These are phyloP conservation scores for Cantharis flavilabris DNA, from an alignment of 2,888 invertebrate species.

Conservation along the genomic window DNA sequence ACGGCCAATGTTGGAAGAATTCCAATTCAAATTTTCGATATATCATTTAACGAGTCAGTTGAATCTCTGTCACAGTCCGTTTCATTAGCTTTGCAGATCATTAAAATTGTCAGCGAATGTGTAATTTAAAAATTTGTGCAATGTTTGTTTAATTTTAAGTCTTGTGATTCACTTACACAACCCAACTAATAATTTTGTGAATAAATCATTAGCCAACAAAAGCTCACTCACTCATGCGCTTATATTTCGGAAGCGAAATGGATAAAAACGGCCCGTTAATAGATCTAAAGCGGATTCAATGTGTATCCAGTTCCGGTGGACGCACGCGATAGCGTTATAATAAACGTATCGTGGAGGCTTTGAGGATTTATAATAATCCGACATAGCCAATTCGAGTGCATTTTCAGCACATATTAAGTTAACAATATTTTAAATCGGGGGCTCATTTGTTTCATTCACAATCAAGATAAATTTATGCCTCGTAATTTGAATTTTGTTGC, in stretches of 20 bases:
- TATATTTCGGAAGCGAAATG: slow-evolving; percentile 15
- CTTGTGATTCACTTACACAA: neutral
- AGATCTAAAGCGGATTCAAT: slow-evolving; percentile 22
- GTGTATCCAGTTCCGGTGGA: slow-evolving; percentile 17
- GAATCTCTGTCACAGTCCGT: slow-evolving; percentile 18
- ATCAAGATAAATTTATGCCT: neutral
- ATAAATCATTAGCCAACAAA: slow-evolving; percentile 11
- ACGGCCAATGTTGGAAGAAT: slow-evolving; percentile 15
- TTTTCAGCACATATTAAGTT: neutral
- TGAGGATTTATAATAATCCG: neutral
- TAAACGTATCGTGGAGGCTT: slow-evolving; percentile 4
- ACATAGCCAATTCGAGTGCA: neutral
- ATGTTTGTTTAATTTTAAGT: neutral
- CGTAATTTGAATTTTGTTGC: neutral
- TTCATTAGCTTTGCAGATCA: slow-evolving; percentile 16
- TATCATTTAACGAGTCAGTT: slow-evolving; percentile 24
- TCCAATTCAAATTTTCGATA: slow-evolving; percentile 23
- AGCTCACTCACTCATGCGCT: slow-evolving; percentile 11
- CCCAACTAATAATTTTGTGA: neutral
- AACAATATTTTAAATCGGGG: neutral
- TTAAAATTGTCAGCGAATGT: slow-evolving; percentile 19
- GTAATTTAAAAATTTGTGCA: slow-evolving; percentile 6
- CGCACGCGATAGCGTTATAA: slow-evolving; percentile 6
- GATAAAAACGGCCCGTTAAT: slow-evolving; percentile 19
- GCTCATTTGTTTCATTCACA: neutral